Conservation (phyloP, 2,113 vertebrate genomes). For the Cacatua alba region DNA sequence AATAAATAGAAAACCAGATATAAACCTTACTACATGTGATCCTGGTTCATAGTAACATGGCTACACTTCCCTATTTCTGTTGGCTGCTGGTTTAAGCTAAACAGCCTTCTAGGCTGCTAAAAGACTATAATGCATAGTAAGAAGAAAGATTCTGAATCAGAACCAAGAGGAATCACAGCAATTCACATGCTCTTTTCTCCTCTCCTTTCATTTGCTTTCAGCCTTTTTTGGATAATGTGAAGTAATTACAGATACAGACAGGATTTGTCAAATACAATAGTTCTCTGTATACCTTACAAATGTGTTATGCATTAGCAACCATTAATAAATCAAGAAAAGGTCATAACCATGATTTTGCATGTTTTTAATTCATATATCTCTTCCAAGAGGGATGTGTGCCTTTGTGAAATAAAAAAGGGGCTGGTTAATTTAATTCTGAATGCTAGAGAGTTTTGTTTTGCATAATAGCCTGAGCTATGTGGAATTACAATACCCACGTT, state of each 20-base stretch:
- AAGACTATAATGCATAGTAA: background rate
- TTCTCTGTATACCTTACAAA: background rate
- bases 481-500: background rate
- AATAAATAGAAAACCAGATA: background rate
- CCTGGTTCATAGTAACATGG: background rate
- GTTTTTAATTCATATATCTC: background rate
- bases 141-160: background rate
- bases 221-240: background rate
- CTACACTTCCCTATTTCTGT: background rate
- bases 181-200: background rate
- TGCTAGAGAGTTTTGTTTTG: background rate
- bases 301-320: background rate
- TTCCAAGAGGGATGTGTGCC: background rate
- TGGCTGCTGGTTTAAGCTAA: background rate
- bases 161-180: background rate
- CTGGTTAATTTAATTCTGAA: background rate
- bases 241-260: background rate
- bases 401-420: background rate
- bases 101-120: background rate
- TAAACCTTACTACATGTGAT: background rate
- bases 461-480: background rate
- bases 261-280: background rate
- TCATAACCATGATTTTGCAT: background rate
- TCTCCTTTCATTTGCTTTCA: background rate
- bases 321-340: background rate